A percentile compares a stretch with the other conserved stretches of the same genome.
These are phyloP conservation scores for Diplodus sargus DNA, from an alignment of 2,797 vertebrate species.

Conservation along the genomic window DNA sequence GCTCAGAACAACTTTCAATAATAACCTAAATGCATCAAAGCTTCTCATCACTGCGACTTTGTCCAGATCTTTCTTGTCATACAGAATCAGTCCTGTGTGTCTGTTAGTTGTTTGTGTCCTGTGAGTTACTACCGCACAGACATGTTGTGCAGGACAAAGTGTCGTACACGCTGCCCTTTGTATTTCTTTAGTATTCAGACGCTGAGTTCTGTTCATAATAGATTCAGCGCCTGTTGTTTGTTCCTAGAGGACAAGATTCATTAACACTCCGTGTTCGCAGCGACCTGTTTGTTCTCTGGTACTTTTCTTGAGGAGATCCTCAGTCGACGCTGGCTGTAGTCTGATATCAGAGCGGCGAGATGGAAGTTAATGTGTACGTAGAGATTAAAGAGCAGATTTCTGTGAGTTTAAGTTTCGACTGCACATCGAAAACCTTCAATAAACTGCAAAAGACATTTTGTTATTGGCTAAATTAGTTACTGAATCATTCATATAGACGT, in stretches of 20 bases:
- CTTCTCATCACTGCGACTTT: neutral
- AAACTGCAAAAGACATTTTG: neutral
- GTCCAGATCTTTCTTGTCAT: neutral
- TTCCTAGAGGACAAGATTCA: slow-evolving; percentile 4
- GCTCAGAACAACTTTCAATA: neutral
- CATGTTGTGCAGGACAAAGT: neutral
- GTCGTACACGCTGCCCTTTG: neutral
- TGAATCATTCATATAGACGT: no score
- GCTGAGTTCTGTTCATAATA: slow-evolving; percentile 24
- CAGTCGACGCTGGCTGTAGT: neutral
- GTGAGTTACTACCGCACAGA: rapidly evolving
- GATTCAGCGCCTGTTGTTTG: slow-evolving; percentile 26
- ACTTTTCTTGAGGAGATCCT: no score
- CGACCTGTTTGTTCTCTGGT: neutral
- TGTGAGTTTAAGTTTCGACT: neutral
- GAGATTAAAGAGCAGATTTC: neutral
- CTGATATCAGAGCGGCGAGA: neutral
- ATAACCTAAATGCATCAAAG: neutral
- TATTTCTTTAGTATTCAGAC: neutral
- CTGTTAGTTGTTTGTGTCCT: neutral
- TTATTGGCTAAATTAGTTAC: neutral
- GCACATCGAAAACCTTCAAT: neutral
- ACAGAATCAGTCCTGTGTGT: neutral
- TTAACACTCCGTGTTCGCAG: neutral
- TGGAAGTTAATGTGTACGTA: no score